phyloP scores from a whole-genome alignment of 2,888 invertebrate species.

The Eucriotettix oculatus region DNA sequence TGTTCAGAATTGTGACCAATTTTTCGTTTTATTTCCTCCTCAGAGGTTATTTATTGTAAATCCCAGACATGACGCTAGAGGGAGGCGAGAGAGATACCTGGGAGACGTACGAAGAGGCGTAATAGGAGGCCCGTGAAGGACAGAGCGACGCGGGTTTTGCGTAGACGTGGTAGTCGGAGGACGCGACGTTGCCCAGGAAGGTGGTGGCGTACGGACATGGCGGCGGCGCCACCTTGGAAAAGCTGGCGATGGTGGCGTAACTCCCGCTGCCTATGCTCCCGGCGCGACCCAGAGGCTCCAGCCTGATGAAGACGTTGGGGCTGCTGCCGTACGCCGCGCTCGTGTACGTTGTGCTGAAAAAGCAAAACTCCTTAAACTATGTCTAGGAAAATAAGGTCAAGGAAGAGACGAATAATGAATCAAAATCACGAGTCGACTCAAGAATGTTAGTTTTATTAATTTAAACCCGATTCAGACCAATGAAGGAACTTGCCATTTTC shows the following conservation, averaged over 20 bases:
- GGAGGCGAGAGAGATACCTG: slow-evolving; percentile 35
- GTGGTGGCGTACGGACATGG: slow-evolving; percentile 55
- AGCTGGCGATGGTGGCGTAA: slow-evolving; percentile 68
- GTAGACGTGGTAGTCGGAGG: slow-evolving; percentile 2
- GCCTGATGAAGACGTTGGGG: slow-evolving; percentile 57
- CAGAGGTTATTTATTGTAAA: too few relatives aligned
- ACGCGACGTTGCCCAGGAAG: slow-evolving; percentile 11
- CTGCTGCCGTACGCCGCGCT: slow-evolving; percentile 58
- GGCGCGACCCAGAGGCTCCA: slow-evolving; percentile 55
- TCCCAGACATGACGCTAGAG: too few relatives aligned
- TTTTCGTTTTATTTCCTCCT: too few relatives aligned
- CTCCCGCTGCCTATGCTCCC: slow-evolving; percentile 56
- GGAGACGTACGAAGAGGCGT: slow-evolving; percentile 63
- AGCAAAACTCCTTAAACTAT: too few relatives aligned
- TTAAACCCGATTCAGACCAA: too few relatives aligned
- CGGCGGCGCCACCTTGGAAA: slow-evolving; percentile 51
- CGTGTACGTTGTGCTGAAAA: slow-evolving; percentile 54
- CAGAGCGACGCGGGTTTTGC: background rate
- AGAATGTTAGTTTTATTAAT: too few relatives aligned
- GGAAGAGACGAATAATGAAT: too few relatives aligned
- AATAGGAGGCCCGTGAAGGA: slow-evolving; percentile 32
- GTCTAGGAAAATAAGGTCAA: too few relatives aligned
- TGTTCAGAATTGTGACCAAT: too few relatives aligned
- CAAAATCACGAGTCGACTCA: too few relatives aligned
- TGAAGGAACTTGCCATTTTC: too few relatives aligned